Evolutionary conservation across 1,140 invertebrate species (phyloP).

Genomic region (Aphidius gifuensis): DNA sequence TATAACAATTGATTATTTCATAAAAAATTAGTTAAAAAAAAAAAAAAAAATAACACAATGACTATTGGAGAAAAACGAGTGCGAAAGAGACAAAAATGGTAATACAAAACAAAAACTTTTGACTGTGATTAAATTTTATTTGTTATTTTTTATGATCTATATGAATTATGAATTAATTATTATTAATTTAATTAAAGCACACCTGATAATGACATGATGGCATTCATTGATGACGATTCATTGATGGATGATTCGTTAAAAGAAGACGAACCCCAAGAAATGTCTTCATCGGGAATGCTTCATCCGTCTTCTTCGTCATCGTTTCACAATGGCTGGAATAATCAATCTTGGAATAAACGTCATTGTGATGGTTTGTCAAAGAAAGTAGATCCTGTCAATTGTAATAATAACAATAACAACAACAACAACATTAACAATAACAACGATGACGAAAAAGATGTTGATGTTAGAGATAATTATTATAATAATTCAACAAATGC

Average conservation of each 20-base stretch:
- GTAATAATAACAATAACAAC: slow-evolving; percentile 45
- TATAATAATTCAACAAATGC: slow-evolving; percentile 29
- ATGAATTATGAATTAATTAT: too few species aligned
- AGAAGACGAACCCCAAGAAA: slow-evolving; percentile 34
- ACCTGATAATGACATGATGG: slow-evolving; percentile 53
- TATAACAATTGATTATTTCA: too few species aligned
- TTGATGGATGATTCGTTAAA: slow-evolving; percentile 41
- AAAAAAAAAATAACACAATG: not conserved
- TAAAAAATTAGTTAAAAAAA: too few species aligned
- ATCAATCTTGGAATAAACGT: slow-evolving; percentile 24
- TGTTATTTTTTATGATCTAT: too few species aligned
- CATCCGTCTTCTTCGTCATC: slow-evolving; percentile 32
- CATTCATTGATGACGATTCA: slow-evolving; percentile 55
- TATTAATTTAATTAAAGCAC: slow-evolving; percentile 36
- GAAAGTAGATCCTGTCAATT: slow-evolving; percentile 30
- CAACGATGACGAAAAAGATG: slow-evolving; percentile 12
- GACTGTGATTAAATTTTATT: not conserved
- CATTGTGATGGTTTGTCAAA: slow-evolving; percentile 27
- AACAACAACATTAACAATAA: slow-evolving; percentile 56
- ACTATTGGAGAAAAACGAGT: not conserved
- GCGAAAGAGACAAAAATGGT: not conserved
- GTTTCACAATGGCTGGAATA: slow-evolving; percentile 47
- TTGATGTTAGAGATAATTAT: not conserved
- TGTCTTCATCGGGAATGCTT: slow-evolving; percentile 26
- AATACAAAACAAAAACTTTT: not conserved